Percentiles rank a stretch among this genome's conserved stretches.
Conservation (phyloP, 2,888 invertebrate species). For the Himalopsyche kuldschensis region DNA sequence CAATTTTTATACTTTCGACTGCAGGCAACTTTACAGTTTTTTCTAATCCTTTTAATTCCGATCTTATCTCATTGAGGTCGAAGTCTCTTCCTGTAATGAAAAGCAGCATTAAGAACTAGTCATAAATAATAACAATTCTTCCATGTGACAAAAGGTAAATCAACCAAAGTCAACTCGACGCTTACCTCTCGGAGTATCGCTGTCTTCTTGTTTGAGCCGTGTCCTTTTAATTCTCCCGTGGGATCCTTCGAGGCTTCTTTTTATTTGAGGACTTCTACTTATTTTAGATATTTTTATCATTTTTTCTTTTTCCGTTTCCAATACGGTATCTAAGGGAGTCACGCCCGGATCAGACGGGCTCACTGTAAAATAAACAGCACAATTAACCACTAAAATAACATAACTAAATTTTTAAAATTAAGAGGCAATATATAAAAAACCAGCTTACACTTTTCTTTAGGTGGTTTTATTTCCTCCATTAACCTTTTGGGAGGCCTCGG, state of each 20-base stretch:
- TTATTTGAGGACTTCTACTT: constrained; percentile 33
- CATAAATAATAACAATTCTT: neutral
- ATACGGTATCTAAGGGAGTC: neutral
- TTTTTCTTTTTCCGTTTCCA: constrained; percentile 21
- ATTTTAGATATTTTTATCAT: constrained; percentile 19
- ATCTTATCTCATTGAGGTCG: constrained; percentile 82
- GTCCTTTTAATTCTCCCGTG: constrained; percentile 33
- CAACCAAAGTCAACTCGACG: neutral
- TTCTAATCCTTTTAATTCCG: constrained; percentile 79
- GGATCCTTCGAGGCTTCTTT: constrained; percentile 29
- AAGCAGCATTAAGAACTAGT: neutral
- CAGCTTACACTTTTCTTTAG: constrained; percentile 28
- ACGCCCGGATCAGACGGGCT: constrained; percentile 42
- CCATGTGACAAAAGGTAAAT: neutral
- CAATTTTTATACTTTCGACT: constrained; percentile 48
- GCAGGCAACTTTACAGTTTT: constrained; percentile 60
- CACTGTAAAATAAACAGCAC: constrained; percentile 40
- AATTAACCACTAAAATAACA: no score
- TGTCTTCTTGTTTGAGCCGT: constrained; percentile 34
- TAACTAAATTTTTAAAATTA: no score
- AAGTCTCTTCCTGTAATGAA: constrained; percentile 69
- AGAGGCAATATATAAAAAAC: neutral
- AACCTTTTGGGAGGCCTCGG: constrained; percentile 53
- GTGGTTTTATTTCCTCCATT: constrained; percentile 48
- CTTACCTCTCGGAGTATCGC: constrained; percentile 33